Percentiles rank a stretch among this genome's conserved stretches.
phyloP scores from a whole-genome alignment of 1,140 invertebrate species.

The Oedothorax gibbosus region DNA sequence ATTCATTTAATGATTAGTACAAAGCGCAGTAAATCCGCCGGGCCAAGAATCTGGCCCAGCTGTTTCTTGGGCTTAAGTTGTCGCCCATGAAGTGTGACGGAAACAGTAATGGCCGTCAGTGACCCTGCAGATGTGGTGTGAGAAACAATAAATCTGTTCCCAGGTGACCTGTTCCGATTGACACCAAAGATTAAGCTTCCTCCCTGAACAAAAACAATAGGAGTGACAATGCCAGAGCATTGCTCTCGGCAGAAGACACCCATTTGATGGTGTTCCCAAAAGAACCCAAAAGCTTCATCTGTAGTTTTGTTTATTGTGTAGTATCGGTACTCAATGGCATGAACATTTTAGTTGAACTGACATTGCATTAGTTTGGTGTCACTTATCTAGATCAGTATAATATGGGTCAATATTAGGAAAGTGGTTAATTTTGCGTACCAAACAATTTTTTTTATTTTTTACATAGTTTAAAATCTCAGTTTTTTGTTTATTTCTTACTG shows the following conservation, averaged over 20 bases:
- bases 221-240: constrained; percentile 41
- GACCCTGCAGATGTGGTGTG: constrained; percentile 48
- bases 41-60: not conserved
- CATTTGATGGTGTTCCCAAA: not conserved
- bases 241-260: constrained; percentile 38
- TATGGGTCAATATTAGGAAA: too few species aligned
- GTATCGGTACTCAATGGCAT: too few species aligned
- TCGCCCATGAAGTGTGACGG: constrained; percentile 43
- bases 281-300: constrained; percentile 19
- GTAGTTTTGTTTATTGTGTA: not conserved
- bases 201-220: constrained; percentile 43
- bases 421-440: too few species aligned
- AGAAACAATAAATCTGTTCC: constrained; percentile 43
- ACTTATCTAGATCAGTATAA: too few species aligned
- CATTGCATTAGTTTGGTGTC: too few species aligned
- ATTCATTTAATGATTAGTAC: too few species aligned
- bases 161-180: constrained; percentile 51
- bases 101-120: constrained; percentile 41
- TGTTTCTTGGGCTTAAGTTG: not conserved
- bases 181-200: constrained; percentile 55
- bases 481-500: too few species aligned
- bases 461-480: too few species aligned
- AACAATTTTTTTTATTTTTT: too few species aligned
- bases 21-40: too few species aligned
- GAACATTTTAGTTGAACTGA: too few species aligned